phyloP scores from a whole-genome alignment of 2,113 vertebrate species.

The Cichladusa arquata region DNA sequence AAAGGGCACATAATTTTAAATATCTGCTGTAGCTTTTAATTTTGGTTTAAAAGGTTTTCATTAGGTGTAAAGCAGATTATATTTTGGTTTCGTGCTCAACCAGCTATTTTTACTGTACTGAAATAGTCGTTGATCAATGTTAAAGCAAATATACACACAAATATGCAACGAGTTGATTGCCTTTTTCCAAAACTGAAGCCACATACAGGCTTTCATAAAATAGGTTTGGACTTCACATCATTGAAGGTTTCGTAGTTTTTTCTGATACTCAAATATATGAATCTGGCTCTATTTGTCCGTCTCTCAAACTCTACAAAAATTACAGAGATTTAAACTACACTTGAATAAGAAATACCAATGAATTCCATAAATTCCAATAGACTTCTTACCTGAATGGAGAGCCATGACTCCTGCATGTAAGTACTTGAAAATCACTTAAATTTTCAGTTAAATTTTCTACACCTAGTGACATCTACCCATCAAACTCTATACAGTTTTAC shows the following conservation, averaged over 20 bases:
- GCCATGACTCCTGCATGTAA: background rate
- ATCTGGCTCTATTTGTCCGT: background rate
- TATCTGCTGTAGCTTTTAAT: background rate
- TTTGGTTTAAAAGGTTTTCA: background rate
- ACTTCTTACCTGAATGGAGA: background rate
- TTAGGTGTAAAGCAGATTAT: background rate
- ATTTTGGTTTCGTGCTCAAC: background rate
- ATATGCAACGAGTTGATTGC: rapidly evolving
- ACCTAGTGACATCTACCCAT: background rate
- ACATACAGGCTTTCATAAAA: background rate
- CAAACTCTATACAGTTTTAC: background rate
- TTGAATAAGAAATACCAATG: background rate
- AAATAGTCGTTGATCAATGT: background rate
- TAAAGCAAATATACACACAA: background rate
- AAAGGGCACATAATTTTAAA: background rate
- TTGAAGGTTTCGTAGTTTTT: background rate
- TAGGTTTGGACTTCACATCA: background rate
- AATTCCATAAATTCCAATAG: background rate
- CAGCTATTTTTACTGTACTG: background rate
- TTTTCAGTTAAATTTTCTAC: background rate
- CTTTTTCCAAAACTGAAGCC: background rate
- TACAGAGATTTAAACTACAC: background rate
- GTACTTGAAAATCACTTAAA: background rate
- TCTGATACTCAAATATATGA: background rate
- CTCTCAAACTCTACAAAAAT: background rate